phyloP scores from a whole-genome alignment of 2,888 invertebrate genomes.

The Pheosia gnoma region DNA sequence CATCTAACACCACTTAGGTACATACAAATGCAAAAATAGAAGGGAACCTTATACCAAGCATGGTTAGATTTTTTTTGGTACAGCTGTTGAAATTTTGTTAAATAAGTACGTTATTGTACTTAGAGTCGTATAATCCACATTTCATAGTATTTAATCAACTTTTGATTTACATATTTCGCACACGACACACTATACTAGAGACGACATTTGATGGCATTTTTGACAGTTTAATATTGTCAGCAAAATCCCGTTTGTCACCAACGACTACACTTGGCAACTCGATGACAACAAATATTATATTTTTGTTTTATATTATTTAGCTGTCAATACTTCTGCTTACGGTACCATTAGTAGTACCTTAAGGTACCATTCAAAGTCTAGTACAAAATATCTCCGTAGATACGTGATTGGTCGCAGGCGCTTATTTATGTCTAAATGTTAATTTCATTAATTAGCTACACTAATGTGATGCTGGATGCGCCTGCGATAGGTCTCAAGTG shows the following conservation, averaged over 20 bases:
- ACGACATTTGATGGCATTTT: too few relatives aligned
- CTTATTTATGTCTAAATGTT: background rate
- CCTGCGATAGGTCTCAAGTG: background rate
- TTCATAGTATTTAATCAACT: background rate
- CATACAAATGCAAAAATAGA: constrained; percentile 22
- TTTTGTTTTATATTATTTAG: background rate
- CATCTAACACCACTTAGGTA: constrained; percentile 22
- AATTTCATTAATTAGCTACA: too few relatives aligned
- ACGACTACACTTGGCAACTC: too few relatives aligned
- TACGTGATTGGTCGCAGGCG: background rate
- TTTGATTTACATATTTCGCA: background rate
- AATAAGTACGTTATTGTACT: constrained; percentile 32
- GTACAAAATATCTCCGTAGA: background rate
- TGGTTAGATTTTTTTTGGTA: constrained; percentile 50
- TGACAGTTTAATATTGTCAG: too few relatives aligned
- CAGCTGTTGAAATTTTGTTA: constrained; percentile 44
- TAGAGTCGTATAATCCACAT: background rate
- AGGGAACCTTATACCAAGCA: constrained; percentile 44
- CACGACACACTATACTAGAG: background rate
- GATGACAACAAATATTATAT: too few relatives aligned
- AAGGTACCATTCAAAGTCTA: background rate
- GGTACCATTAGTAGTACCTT: background rate
- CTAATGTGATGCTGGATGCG: background rate
- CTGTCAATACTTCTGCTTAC: background rate
- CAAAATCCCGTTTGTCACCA: too few relatives aligned